Base-by-base conservation (phyloP, 2,888 invertebrate species). In the Dicycla oo region DNA sequence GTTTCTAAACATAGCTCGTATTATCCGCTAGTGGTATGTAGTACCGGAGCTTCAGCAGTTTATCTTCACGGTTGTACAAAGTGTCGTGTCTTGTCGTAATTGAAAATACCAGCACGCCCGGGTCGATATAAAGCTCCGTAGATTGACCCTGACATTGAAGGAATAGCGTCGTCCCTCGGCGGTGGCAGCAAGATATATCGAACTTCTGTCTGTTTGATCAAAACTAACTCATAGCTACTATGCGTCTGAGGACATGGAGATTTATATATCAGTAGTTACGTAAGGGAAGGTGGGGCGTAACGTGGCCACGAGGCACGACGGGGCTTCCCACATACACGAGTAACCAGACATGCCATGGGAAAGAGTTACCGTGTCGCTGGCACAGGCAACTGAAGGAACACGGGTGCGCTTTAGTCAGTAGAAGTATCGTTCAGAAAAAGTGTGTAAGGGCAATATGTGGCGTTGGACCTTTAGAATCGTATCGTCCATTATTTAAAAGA, bases 71-170 rank as follows among this genome's bases (percentile, higher is more conserved):
- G 62, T 30, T 49, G 23, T 51, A 20, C 20, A 51, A 51, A 51
- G 45, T 51, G 38, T 30, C 23, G 49, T 30, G 10, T 30, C 49
- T 51, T 49, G 23, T 43, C 20, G 56, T 80, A 62, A 80, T 75
- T 80, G 75, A 40, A 80, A 74, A 80, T 74, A 45, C 54, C 58
- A 47, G 51, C 75, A 40, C 60, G 62, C 58, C 13, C 38, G 15
- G 15, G n/a, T 38, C 57, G 47, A 58, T 80, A n/a, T 47, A 80
- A 49, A 73, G 61, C 74, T 74, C 57, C 47, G 62, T 63, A 58
- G 53, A 56, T 56, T 65, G 69, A 62, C 69, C 65, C 64, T 69
- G 77, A 66, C 65, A 58, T 20, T 57, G 61, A 53, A 26, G 30
- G 30, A 64, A 26, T 40, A 60, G 23, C 38, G 20, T 7, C 15